Base-by-base conservation (phyloP, 2,888 invertebrate species). In the Hybos culiciformis region DNA sequence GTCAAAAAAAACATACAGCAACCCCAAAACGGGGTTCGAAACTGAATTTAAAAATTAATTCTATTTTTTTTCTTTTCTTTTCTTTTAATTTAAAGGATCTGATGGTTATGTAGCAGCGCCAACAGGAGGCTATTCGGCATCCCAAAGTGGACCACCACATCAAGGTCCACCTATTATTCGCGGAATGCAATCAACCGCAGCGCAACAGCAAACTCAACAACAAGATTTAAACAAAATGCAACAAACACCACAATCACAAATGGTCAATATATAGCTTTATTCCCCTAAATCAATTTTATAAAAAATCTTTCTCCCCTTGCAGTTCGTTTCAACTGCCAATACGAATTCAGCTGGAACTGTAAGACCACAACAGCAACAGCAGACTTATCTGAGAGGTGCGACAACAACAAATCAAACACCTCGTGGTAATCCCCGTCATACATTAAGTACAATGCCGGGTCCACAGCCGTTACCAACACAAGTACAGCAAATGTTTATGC, bases 41-140 rank as follows among this genome's bases (percentile, higher is more conserved):
- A 12, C 24, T 8, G 24, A 6, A 24, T 26, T 26, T 9, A 26
- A n/a, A 23, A 23, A 7, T n/a, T 15, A 26, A 39, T 17, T 12
- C 11, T 4, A 4, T 26, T 14, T 15, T 29, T 17, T 3, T 6
- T 31, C 6, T 12, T 39, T 14, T 17, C 3, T 21, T 43, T 11
- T 45, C 15, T 38, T 24, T 46, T 45, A 42, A 39, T 26, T 49
- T 39, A 21, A 47, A 59, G 55, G 52, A 50, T 54, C 58, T 54
- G 55, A 60, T 58, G 62, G 55, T 62, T 61, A 60, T 58, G 63
- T 70, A 67, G 66, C 62, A 55, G 63, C 67, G 59, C 51, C 57
- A 46, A 48, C 54, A 51, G 50, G 53, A 56, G 60, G 57, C 53
- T 54, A 51, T 49, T 48, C 55, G 51, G 52, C 55, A 56, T 55